Conservation (phyloP, 2,888 invertebrate species). For the Diogma glabrata region DNA sequence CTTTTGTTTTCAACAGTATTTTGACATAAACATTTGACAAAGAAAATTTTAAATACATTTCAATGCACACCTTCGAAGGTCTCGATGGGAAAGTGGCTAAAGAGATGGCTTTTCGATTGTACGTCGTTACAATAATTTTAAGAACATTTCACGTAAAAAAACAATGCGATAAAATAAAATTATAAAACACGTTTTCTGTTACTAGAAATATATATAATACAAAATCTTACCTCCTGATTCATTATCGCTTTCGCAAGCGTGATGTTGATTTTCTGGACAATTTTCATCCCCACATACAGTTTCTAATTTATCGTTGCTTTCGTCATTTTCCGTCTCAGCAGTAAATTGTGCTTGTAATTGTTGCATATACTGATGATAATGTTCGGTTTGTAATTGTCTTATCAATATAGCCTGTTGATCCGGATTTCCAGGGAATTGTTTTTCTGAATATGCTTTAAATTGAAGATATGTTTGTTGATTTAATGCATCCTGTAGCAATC, state of each 20-base stretch:
- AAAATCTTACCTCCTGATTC: slow-evolving; percentile 30
- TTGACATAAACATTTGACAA: too few species aligned
- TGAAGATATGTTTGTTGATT: slow-evolving; percentile 90
- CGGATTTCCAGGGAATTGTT: slow-evolving; percentile 76
- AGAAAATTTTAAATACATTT: too few species aligned
- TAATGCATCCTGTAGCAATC: slow-evolving; percentile 88
- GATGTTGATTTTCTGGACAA: slow-evolving; percentile 19
- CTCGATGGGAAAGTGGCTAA: too few species aligned
- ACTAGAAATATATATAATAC: too few species aligned
- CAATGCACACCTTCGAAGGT: too few species aligned
- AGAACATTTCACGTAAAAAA: too few species aligned
- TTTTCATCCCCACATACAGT: background rate
- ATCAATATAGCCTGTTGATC: slow-evolving; percentile 90
- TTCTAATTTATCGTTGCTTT: slow-evolving; percentile 16
- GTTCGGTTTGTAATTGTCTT: slow-evolving; percentile 92
- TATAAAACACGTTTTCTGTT: background rate
- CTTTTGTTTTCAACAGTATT: too few species aligned
- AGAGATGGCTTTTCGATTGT: too few species aligned
- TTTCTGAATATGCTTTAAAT: slow-evolving; percentile 85
- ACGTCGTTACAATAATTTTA: too few species aligned
- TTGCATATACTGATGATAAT: slow-evolving; percentile 98
- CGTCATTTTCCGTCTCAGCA: slow-evolving; percentile 21
- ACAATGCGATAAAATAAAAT: too few species aligned
- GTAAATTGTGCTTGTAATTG: slow-evolving; percentile 53
- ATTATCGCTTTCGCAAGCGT: slow-evolving; percentile 22